Conservation (phyloP, 2,113 vertebrate genomes). For the Gadus macrocephalus region DNA sequence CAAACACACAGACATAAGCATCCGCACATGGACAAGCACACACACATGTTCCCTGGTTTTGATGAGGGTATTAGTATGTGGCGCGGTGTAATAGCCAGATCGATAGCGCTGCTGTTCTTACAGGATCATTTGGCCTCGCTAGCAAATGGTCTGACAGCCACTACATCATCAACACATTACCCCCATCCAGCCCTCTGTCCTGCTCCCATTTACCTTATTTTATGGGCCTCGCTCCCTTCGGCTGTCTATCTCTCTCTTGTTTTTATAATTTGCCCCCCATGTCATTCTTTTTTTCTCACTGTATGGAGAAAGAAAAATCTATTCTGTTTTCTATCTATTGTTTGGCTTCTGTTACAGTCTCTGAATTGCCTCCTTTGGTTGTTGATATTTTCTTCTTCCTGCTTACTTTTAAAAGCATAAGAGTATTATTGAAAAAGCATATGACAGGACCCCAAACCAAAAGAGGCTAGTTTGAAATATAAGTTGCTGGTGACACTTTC, state of each 20-base stretch:
- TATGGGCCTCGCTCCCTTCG: constrained; percentile 8
- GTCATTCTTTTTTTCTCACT: too few relatives aligned
- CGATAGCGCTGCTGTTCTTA: constrained; percentile 65
- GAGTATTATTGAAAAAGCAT: too few relatives aligned
- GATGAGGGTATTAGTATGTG: constrained; percentile 47
- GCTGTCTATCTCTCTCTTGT: constrained; percentile 2
- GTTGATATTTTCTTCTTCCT: too few relatives aligned
- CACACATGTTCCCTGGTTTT: constrained; percentile 20
- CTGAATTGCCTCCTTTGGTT: too few relatives aligned
- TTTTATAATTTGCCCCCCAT: background rate
- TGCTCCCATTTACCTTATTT: constrained; percentile 5
- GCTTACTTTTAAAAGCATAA: too few relatives aligned
- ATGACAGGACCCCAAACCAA: too few relatives aligned
- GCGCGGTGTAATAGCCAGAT: constrained; percentile 56
- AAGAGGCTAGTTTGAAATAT: too few relatives aligned
- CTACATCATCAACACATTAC: constrained; percentile 67
- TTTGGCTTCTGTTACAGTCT: too few relatives aligned
- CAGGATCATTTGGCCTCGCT: constrained; percentile 66
- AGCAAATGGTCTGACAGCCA: constrained; percentile 62
- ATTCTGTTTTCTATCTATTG: too few relatives aligned
- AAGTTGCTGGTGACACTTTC: too few relatives aligned
- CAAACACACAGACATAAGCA: background rate
- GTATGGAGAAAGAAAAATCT: too few relatives aligned
- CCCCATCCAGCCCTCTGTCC: constrained; percentile 9
- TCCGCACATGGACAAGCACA: background rate